Evolutionary conservation across 2,113 vertebrate genomes (phyloP), one percentile per base, ranked within the genome.

Genomic region (Apteryx owenii): DNA sequence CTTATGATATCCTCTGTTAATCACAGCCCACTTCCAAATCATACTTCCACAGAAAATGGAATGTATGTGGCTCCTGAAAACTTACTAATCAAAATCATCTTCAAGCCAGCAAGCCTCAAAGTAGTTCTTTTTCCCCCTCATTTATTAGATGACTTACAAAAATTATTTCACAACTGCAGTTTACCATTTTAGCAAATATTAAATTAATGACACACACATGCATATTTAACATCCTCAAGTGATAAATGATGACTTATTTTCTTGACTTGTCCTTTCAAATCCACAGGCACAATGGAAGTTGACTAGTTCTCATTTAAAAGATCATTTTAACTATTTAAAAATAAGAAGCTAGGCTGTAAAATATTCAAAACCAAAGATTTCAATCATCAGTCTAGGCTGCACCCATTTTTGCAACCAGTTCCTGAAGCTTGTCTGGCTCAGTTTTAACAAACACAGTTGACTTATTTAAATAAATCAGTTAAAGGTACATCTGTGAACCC

Each of bases 331-430:
- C 40, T 46, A 26, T 56, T 77, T 48, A 68, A 54, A 54, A 44
- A 42, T 40, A 28, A 46, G 51, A 46, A 68, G 31, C 8, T 53
- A 50, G 5, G 44, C n/a, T 38, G 20, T 38, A 61, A n/a, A n/a
- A 25, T 44, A 46, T 48, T 40, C 33, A 61, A 44, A 89, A 91
- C 3, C 9, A 26, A 81, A 54, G 3, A 56, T 42, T 83, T 90
- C 53, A 53, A 33, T 4, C 19, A 8, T 16, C 26, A 73, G 0
- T 5, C 76, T 0, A 33, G 1, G 7, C 16, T 53, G 15, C 17
- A 46, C 2, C 2, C 7, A 38, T 13, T 84, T 81, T 64, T 79
- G 21, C 13, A 92, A 62, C 8, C 25, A 26, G 5, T 12, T 65
- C 22, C 23, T 13, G 25, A 40, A 40, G 6, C 14, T 92, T 48